Base-by-base conservation (phyloP, 2,888 invertebrate species). In the Willowsia nigromaculata region DNA sequence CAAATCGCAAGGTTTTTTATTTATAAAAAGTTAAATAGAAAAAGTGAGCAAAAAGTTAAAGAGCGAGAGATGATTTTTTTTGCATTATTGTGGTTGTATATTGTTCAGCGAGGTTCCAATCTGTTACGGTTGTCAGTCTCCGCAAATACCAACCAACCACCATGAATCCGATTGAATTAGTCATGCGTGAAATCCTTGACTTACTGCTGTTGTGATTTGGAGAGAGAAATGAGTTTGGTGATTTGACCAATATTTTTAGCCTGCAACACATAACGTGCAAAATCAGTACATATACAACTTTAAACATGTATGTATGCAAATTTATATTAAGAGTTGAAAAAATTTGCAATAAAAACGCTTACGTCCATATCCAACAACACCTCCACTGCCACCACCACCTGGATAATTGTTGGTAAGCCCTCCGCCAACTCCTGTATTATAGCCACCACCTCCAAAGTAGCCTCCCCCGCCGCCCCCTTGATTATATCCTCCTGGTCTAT, bases 311-410 rank as follows among this genome's bases (percentile, higher is more conserved):
- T 11, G 1, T 56, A 5, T 56, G 18, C 18, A 1, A 7, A 56
- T 22, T 5, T 18, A 7, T 22, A 11, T 81, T 3, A 5, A 15
- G 18, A 13, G 43, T 13, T 43, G 37, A 37, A 6, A 37, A 43
- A 13, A 43, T 30, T 37, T n/a, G n/a, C n/a, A n/a, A n/a, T n/a
- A n/a, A n/a, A n/a, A n/a, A n/a, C 22, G 85, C 89, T 76, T 68
- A 90, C 90, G 86, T 74, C 90, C 90, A 53, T 90, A 90, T 62
- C 90, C 90, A 47, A 68, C 25, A 30, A 2, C 33, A 5, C 80
- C 78, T 15, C 87, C 87, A 37, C 80, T 68, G 11, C 33, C 56
- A 40, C 22, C 25, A 3, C 87, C 87, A 7, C 83, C 78, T 27
- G 37, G 56, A 33, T 86, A 76, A 7, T 76, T 83, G 25, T 83